Evolutionary conservation across 2,888 invertebrate species (phyloP).

Genomic region (Meandrusa payeni): DNA sequence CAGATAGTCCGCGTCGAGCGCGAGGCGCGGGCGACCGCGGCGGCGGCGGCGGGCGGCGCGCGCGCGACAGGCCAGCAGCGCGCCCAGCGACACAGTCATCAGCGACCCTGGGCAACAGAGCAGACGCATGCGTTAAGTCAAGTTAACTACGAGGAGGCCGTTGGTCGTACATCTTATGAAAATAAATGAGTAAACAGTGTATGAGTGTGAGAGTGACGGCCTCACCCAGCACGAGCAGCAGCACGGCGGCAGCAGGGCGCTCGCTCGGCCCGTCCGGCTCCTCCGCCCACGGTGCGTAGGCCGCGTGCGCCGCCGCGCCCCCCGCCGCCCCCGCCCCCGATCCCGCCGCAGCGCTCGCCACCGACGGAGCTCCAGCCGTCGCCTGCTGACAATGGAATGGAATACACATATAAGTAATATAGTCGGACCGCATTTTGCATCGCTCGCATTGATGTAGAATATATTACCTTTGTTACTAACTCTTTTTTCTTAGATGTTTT

Average conservation of each 20-base stretch:
- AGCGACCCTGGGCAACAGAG: conserved; percentile 82
- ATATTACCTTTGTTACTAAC: too few species aligned
- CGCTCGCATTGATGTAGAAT: too few species aligned
- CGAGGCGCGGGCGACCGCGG: conserved; percentile 89
- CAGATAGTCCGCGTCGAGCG: conserved; percentile 97
- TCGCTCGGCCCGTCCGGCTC: conserved; percentile 84
- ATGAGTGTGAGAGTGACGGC: neutral
- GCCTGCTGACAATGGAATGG: too few species aligned
- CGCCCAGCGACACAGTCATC: conserved; percentile 89
- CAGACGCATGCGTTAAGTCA: too few species aligned
- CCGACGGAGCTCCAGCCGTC: conserved; percentile 3
- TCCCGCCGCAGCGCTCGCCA: conserved; percentile 20
- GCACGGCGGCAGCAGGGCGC: conserved; percentile 89
- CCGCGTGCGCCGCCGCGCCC: conserved; percentile 27
- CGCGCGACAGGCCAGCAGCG: conserved; percentile 91
- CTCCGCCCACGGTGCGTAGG: conserved; percentile 56
- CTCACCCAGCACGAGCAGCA: conserved; percentile 87
- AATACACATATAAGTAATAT: too few species aligned
- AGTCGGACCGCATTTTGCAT: too few species aligned
- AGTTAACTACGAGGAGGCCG: too few species aligned
- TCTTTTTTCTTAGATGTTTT: conserved; percentile 35
- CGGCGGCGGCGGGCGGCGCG: conserved; percentile 90
- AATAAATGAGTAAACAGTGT: neutral
- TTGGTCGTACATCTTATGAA: too few species aligned
- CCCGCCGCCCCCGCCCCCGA: conserved; percentile 18